Evolutionary conservation across 2,113 vertebrate genomes (phyloP).

Genomic region (Aspidoscelis tigris): DNA sequence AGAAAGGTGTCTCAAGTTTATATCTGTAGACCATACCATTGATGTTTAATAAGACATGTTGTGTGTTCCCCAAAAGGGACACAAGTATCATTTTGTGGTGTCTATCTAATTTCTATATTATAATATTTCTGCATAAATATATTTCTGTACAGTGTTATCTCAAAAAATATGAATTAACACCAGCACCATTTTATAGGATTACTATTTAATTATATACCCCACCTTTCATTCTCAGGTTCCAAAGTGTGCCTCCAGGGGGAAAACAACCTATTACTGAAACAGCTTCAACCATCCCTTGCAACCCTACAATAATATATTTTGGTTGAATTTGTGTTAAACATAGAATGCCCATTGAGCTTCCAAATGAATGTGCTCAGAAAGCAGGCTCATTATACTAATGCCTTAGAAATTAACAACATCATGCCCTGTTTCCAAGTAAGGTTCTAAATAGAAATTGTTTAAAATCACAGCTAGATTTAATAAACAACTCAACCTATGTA

Average conservation of each 20-base stretch:
- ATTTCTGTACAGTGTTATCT: background rate
- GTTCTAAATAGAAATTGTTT: background rate
- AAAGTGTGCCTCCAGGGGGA: too few species aligned
- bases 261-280: too few species aligned
- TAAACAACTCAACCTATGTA: background rate
- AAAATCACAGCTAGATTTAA: background rate
- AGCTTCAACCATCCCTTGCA: too few species aligned
- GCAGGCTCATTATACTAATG: background rate
- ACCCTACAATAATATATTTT: background rate
- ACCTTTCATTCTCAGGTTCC: too few species aligned
- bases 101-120: background rate
- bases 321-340: background rate
- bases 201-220: too few species aligned
- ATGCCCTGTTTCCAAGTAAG: background rate
- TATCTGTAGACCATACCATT: background rate
- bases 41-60: background rate
- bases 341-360: background rate
- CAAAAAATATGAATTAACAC: accelerated
- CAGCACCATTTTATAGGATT: background rate
- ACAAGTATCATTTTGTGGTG: background rate
- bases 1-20: background rate
- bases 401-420: background rate
- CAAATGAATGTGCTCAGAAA: background rate
- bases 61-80: background rate
- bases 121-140: background rate